Conservation (phyloP, 2,888 invertebrate genomes). For the Belgica antarctica region DNA sequence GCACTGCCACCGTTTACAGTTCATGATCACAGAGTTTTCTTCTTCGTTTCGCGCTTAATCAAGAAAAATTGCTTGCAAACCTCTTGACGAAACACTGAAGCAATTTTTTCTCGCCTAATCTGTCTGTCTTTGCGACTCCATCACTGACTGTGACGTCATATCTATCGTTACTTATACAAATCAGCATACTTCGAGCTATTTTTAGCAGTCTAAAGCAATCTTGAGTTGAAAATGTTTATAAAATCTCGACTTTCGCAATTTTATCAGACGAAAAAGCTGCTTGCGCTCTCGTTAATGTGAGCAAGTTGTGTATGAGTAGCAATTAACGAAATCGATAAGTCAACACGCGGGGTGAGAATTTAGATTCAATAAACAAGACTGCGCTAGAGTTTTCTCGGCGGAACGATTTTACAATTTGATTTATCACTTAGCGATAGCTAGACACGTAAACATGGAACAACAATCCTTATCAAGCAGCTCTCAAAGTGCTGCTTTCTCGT, state of each 20-base stretch:
- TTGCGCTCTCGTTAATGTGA: neutral
- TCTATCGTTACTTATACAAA: neutral
- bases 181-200: neutral
- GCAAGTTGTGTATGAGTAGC: too few species aligned
- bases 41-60: too few species aligned
- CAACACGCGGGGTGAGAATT: neutral
- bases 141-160: neutral
- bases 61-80: neutral
- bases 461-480: neutral
- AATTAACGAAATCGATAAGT: neutral
- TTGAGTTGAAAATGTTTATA: neutral
- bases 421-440: neutral
- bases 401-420: neutral
- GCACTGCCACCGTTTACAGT: too few species aligned
- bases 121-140: neutral
- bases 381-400: neutral
- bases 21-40: too few species aligned
- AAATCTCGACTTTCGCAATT: neutral
- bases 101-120: neutral
- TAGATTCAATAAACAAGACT: neutral
- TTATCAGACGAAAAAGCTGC: neutral
- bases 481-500: neutral
- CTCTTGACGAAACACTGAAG: neutral
- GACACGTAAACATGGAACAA: too few species aligned
- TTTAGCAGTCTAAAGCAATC: neutral